Evolutionary conservation across 2,797 vertebrate species (phyloP).

Genomic region (Mus minutoides): DNA sequence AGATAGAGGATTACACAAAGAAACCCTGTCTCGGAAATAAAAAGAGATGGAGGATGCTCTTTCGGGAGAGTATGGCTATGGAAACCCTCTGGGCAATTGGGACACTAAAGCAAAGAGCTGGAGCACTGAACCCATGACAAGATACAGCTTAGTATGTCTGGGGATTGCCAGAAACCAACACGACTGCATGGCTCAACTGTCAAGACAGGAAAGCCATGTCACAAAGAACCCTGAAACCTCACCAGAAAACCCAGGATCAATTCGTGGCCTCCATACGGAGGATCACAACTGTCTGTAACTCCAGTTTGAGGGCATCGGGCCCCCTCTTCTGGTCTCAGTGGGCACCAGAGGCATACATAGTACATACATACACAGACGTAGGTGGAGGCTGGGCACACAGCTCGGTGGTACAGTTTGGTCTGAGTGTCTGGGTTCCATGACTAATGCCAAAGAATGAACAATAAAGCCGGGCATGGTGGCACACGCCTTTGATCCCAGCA

Average conservation of each 20-base stretch:
- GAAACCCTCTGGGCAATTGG: neutral
- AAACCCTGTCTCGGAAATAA: too few relatives aligned
- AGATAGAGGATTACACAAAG: neutral
- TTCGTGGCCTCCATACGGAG: neutral
- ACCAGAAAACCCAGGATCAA: neutral
- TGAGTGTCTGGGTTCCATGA: neutral
- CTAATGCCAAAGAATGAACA: neutral
- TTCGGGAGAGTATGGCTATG: neutral
- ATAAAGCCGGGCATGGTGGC: too few relatives aligned
- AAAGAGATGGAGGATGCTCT: neutral
- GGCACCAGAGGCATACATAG: too few relatives aligned
- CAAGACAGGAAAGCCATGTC: neutral
- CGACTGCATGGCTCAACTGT: neutral
- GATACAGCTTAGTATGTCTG: neutral
- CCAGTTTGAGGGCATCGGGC: neutral
- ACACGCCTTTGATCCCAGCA: too few relatives aligned
- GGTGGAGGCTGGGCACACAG: neutral
- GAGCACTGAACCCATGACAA: neutral
- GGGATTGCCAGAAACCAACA: neutral
- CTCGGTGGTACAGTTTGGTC: too few relatives aligned
- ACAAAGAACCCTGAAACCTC: neutral
- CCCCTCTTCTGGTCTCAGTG: neutral
- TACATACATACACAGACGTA: neutral
- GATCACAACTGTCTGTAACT: neutral
- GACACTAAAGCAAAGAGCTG: neutral